Conservation (phyloP, 1,140 invertebrate genomes). For the Parapsyche elsis region DNA sequence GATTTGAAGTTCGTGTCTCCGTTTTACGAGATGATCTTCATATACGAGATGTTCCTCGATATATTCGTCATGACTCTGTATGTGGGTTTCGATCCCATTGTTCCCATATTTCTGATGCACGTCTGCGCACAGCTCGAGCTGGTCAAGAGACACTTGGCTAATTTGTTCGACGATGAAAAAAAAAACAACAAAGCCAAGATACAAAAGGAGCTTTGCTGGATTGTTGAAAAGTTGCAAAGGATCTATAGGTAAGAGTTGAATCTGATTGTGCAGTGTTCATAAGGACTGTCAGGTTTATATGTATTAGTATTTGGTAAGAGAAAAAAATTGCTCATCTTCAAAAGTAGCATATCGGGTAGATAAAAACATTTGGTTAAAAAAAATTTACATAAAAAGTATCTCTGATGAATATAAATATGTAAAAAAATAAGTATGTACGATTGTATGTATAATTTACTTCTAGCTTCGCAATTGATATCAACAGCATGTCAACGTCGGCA, state of each 20-base stretch:
- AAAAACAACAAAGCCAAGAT: not conserved
- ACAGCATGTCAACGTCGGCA: slow-evolving; percentile 9
- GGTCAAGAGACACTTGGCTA: slow-evolving; percentile 28
- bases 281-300: too few relatives aligned
- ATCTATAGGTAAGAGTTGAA: slow-evolving; percentile 51
- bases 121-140: slow-evolving; percentile 50
- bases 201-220: not conserved
- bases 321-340: too few relatives aligned
- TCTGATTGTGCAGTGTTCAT: too few relatives aligned
- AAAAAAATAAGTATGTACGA: not conserved
- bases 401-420: not conserved
- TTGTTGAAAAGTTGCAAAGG: slow-evolving; percentile 42
- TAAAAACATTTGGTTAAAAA: too few relatives aligned
- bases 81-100: slow-evolving; percentile 43
- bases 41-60: slow-evolving; percentile 38
- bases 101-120: slow-evolving; percentile 43
- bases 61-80: not conserved
- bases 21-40: slow-evolving; percentile 36
- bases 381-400: not conserved
- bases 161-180: slow-evolving; percentile 14
- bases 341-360: too few relatives aligned
- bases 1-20: slow-evolving; percentile 43
- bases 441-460: slow-evolving; percentile 21
- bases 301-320: too few relatives aligned
- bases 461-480: slow-evolving; percentile 40